Conservation (phyloP, 2,113 vertebrate genomes). For the Coregonus clupeaformis region DNA sequence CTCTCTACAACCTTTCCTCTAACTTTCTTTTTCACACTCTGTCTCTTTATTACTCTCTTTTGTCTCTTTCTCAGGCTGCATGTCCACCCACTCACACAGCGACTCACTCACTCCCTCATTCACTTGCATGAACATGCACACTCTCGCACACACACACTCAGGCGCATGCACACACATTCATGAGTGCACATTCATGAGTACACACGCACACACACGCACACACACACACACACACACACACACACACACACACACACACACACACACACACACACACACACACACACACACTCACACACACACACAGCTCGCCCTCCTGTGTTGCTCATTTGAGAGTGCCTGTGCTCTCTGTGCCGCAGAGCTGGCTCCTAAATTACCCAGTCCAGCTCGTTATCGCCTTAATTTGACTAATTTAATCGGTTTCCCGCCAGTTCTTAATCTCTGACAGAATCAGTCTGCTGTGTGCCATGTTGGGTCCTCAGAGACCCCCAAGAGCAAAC, state of each 20-base stretch:
- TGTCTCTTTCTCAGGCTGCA: too few relatives aligned
- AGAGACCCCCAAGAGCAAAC: constrained; percentile 53
- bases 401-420: constrained; percentile 74
- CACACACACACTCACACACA: too few relatives aligned
- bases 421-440: constrained; percentile 67
- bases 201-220: too few relatives aligned
- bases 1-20: too few relatives aligned
- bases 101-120: not conserved
- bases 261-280: too few relatives aligned
- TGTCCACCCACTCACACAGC: not conserved
- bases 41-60: too few relatives aligned
- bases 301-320: not conserved
- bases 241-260: too few relatives aligned
- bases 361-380: constrained; percentile 61
- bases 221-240: too few relatives aligned
- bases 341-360: constrained; percentile 28
- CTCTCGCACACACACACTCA: not conserved
- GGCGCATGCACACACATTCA: not conserved
- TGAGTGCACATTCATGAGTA: too few relatives aligned
- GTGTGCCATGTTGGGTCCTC: constrained; percentile 59
- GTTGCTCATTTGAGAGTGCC: constrained; percentile 42
- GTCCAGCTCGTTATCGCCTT: constrained; percentile 64
- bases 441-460: constrained; percentile 58
- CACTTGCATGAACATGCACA: constrained; percentile 26
- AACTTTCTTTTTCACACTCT: too few relatives aligned